Base-by-base conservation (phyloP, 2,888 invertebrate genomes). In the Glyphotaelius pellucidus region DNA sequence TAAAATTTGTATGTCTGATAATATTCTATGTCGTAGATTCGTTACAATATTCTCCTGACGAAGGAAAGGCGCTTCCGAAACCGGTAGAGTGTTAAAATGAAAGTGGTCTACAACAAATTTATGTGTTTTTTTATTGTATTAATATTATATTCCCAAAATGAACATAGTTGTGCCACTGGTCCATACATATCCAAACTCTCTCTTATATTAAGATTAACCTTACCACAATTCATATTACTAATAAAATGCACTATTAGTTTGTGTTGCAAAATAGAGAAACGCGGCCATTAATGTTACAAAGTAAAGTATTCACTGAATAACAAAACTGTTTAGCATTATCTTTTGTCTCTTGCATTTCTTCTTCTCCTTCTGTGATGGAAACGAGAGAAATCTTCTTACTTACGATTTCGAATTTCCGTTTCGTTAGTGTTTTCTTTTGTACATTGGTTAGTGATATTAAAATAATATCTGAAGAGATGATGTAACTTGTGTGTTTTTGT, bases 341-440 rank as follows among this genome's bases (percentile, higher is more conserved):
- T 83, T 35, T 83, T 83, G 83, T 83, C 14, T 14, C 5, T 19
- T 32, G 32, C 25, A 67, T 67, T 35, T 83, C 14, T 52, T 83
- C 83, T 38, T 4, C n/a, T 87, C 19, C 52, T n/a, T 42, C 42
- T 87, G 30, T n/a, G 87, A 47, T 38, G 86, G 47, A 86, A 30
- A 67, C 25, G 67, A 67, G 67, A 67, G 67, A 67, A 67, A 67
- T 67, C 67, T 67, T 67, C 67, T 25, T 25, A 9, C 25, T 9
- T n/a, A 25, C 25, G 19, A 25, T 67, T 67, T 25, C 67, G 67
- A 67, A 67, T 67, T 67, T 67, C 67, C n/a, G 25, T 67, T 67
- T n/a, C 67, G 52, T 67, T 67, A 19, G 25, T 67, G 7, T 67
- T 67, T 52, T 52, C 52, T 52, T 52, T 52, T 52, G 19, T 19